Conservation (phyloP, 2,113 vertebrate genomes). For the Malurus cyaneus region DNA sequence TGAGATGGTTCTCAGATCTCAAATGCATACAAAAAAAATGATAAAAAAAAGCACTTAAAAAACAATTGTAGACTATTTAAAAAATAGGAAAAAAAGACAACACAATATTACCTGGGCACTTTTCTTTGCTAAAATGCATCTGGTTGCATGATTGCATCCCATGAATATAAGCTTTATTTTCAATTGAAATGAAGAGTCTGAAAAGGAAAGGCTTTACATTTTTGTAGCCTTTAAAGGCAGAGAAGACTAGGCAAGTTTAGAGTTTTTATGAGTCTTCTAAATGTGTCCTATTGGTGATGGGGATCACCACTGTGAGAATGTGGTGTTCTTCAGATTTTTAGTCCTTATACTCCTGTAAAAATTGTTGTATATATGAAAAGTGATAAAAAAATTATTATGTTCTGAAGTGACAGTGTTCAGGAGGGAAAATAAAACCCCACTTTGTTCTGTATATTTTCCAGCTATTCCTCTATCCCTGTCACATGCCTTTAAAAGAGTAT, state of each 20-base stretch:
- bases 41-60: neutral
- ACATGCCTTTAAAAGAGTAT: neutral
- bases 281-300: neutral
- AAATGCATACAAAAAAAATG: neutral
- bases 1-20: neutral
- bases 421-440: fast-evolving
- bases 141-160: neutral
- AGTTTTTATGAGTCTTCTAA: neutral
- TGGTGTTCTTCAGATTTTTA: neutral
- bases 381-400: neutral
- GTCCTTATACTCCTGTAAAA: neutral
- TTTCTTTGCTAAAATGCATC: neutral
- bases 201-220: neutral
- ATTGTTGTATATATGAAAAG: neutral
- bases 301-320: neutral
- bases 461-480: neutral
- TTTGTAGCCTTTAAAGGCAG: neutral
- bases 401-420: neutral
- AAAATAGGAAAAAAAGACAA: neutral
- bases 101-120: neutral
- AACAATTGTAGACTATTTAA: neutral
- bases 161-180: neutral
- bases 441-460: neutral
- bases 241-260: neutral
- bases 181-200: neutral